Conservation (phyloP, 2,888 invertebrate species). For the Sinopyrophorus schimmeli region DNA sequence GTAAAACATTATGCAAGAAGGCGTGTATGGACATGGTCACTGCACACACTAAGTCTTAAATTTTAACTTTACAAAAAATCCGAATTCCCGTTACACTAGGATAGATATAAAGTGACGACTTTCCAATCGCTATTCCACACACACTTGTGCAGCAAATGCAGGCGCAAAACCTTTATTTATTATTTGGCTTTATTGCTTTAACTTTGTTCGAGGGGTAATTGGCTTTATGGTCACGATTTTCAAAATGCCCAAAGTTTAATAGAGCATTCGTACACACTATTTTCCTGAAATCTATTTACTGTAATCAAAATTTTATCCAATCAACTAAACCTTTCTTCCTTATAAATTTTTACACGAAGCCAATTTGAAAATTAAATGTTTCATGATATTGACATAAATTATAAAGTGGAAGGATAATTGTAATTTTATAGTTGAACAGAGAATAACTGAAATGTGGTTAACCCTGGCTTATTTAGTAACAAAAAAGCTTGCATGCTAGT, state of each 20-base stretch:
- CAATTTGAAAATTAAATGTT: too few species aligned
- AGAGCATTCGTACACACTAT: too few species aligned
- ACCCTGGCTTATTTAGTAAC: not conserved
- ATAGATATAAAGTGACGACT: constrained; percentile 16
- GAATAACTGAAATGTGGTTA: not conserved
- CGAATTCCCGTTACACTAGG: constrained; percentile 19
- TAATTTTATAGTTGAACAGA: not conserved
- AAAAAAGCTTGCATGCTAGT: too few species aligned
- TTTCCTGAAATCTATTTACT: too few species aligned
- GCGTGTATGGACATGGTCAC: constrained; percentile 30
- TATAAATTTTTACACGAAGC: not conserved
- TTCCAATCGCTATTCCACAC: constrained; percentile 22
- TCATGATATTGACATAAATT: too few species aligned
- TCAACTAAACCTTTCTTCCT: too few species aligned
- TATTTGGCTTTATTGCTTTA: constrained; percentile 4
- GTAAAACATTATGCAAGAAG: constrained; percentile 23
- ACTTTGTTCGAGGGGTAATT: constrained; percentile 2
- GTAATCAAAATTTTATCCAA: too few species aligned
- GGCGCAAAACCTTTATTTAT: constrained; percentile 8
- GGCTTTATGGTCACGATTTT: constrained; percentile 6
- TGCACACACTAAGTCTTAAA: constrained; percentile 27
- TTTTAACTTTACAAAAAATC: constrained; percentile 18
- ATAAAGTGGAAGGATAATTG: too few species aligned
- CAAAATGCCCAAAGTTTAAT: constrained; percentile 7
- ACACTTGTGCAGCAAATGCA: constrained; percentile 1